Percentiles rank a stretch among this genome's conserved stretches.
Evolutionary conservation across 2,797 vertebrate species (phyloP).

Genomic region (Lacerta viridis): DNA sequence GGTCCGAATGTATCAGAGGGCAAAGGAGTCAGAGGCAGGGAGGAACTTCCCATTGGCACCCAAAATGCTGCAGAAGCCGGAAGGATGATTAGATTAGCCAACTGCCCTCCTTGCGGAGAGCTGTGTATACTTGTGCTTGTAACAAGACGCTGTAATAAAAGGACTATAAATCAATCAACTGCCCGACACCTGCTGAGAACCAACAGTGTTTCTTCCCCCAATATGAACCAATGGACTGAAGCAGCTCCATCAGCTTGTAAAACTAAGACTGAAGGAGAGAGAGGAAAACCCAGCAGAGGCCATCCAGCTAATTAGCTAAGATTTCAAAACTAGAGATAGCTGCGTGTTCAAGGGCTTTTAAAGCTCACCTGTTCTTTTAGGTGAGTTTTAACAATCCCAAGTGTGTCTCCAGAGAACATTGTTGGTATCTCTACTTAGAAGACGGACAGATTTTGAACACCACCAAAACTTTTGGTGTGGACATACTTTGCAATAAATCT

Average conservation of each 20-base stretch:
- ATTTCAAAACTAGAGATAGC: neutral
- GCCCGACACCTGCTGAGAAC: neutral
- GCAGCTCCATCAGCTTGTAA: neutral
- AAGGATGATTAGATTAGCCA: too few species aligned
- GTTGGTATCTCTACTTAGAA: neutral
- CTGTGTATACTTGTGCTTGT: too few species aligned
- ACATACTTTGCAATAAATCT: neutral
- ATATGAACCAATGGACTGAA: neutral
- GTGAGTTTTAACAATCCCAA: neutral
- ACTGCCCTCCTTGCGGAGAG: too few species aligned
- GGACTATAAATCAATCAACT: too few species aligned
- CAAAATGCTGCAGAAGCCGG: too few species aligned
- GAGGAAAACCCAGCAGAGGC: neutral
- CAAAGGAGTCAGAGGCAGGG: too few species aligned
- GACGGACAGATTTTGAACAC: neutral
- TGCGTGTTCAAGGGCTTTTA: neutral
- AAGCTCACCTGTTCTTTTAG: neutral
- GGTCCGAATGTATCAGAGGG: too few species aligned
- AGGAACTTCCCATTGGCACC: too few species aligned
- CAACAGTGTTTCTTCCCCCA: neutral
- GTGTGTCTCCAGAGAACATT: neutral
- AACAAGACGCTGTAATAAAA: too few species aligned
- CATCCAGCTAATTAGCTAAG: neutral
- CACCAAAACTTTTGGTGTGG: neutral
- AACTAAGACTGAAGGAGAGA: neutral